Evolutionary conservation across 2,888 invertebrate species (phyloP), one percentile per base, ranked within the genome.

Genomic region (Lasius fuliginosus): DNA sequence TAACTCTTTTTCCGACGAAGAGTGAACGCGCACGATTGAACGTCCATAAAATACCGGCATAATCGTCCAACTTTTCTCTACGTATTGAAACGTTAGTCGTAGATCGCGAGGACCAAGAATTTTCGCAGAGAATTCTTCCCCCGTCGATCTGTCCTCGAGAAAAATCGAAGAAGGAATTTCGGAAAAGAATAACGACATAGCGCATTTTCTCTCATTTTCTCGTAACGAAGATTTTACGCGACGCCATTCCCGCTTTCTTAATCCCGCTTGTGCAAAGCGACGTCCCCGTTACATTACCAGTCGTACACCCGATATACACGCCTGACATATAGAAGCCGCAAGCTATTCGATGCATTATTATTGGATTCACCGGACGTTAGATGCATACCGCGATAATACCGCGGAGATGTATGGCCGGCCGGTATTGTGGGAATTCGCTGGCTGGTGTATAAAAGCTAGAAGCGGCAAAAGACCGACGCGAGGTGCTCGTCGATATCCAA

Each of bases 361-460:
- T 81, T 81, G 79, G 60, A 71, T 71, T 71, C 79, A 71, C 79
- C 79, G 79, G 79, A 81, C 79, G 27, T 36, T 81, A 71, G 71
- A 71, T 81, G 33, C 71, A 71, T 81, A 62, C 33, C 58, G 60
- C 79, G 71, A 81, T 81, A 81, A 79, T 79, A 71, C 23, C 18
- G 5, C n/a, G 71, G 79, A 81, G 60, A 81, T 81, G 56, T 81
- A 81, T 42, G 71, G 46, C 60, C 33, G 42, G 18, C 71, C 33
- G 79, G 33, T 46, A 71, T 81, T 81, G 79, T 81, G 79, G 71
- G 71, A 81, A 81, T 81, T 81, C 79, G 79, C 71, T 71, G 36
- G 71, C 71, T 62, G 42, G 60, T 58, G 69, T 49, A 69, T 53
- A n/a, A 53, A 53, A 53, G n/a, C 8, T n/a, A 69, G 33, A 53